phyloP scores from a whole-genome alignment of 2,888 invertebrate genomes.

The Drosophila anomalata region DNA sequence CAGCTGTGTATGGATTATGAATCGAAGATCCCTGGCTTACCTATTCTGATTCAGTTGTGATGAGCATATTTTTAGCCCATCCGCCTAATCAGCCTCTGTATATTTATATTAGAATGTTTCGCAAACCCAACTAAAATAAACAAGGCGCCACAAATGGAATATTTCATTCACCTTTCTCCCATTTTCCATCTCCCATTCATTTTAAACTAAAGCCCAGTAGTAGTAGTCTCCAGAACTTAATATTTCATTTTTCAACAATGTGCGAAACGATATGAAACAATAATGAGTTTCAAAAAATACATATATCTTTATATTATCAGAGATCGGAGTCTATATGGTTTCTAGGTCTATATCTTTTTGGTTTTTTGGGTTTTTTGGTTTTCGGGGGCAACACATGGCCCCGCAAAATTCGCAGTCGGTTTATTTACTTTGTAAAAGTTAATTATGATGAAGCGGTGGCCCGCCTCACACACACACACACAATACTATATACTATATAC shows the following conservation, averaged over 20 bases:
- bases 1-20: background rate
- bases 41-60: background rate
- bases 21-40: conserved; percentile 24
- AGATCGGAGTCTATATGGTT: background rate
- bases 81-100: background rate
- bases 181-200: too few relatives aligned
- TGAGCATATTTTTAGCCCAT: background rate
- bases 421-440: conserved; percentile 77
- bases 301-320: conserved; percentile 43
- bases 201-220: conserved; percentile 40
- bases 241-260: conserved; percentile 66
- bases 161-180: conserved; percentile 6
- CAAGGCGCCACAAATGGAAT: background rate
- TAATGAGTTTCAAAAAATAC: conserved; percentile 43
- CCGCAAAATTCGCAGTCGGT: conserved; percentile 66
- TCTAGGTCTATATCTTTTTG: conserved; percentile 12
- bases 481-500: background rate
- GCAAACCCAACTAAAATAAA: conserved; percentile 1
- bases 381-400: conserved; percentile 68
- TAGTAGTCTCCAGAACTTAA: conserved; percentile 33
- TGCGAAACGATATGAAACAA: conserved; percentile 63
- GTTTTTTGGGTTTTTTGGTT: conserved; percentile 11
- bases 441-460: conserved; percentile 72
- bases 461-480: conserved; percentile 13
- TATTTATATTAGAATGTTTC: background rate